Evolutionary conservation across 2,888 invertebrate genomes (phyloP), one percentile per base, ranked within the genome.

Genomic region (Heterodera filipjevi): DNA sequence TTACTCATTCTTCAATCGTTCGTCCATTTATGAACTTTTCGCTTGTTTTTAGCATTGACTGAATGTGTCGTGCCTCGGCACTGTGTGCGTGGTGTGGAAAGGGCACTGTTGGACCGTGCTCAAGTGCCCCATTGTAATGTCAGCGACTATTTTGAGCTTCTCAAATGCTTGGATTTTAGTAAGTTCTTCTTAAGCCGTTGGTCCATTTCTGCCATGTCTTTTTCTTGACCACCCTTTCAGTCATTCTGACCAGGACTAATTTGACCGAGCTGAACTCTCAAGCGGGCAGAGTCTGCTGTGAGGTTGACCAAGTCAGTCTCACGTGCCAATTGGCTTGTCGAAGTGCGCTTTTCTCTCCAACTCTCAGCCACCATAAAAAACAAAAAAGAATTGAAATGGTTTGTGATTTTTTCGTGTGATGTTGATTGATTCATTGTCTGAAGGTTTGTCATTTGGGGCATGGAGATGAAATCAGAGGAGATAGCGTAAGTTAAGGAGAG

Each of bases 251-350:
- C 32, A 30, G 76, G 59, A 79, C 77, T 8, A 78, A 79, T 33
- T 59, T 72, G 66, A 79, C 79, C 19, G 64, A 78, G 32, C 78
- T 79, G 66, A 79, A 76, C 33, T 64, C 79, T 32, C 68, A 64
- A 8, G 64, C 79, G n/a, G 77, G 79, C 14, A 35, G 71, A 22
- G 79, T 79, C 32, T 79, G 79, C 30, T 79, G 79, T 66, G 77
- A 78, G 44, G 70, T 79, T 14, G 66, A 68, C 2, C 53, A 49
- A 27, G 49, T 71, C 53, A 78, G 66, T n/a, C 30, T 77, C n/a
- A 8, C 70, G 10, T 79, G 79, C 66, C 79, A 68, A 46, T 53
- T 79, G 70, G 78, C 79, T 3, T 79, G 79, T 35, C 68, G 73
- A 14, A 66, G 72, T 14, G 79, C 79, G 16, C 71, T 79, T n/a